A percentile compares a stretch with the other conserved stretches of the same genome.
These are phyloP conservation scores for Pygocentrus nattereri DNA, from an alignment of 2,797 vertebrate species.

Conservation along the genomic window DNA sequence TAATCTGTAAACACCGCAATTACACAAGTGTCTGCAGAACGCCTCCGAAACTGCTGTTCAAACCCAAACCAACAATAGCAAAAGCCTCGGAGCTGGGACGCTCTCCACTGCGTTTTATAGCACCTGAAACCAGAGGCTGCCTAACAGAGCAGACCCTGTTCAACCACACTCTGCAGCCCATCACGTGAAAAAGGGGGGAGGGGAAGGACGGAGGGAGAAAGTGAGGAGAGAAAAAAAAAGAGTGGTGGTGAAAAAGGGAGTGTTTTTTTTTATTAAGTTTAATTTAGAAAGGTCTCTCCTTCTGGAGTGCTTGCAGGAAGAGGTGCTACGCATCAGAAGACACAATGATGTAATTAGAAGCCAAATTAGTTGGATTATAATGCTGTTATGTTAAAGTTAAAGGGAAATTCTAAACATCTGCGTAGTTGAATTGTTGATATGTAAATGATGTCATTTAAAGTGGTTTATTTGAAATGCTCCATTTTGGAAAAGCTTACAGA, in stretches of 20 bases:
- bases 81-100: constrained; percentile 37
- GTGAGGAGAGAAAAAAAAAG: constrained; percentile 6
- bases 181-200: constrained; percentile 5
- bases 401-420: too few relatives aligned
- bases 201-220: constrained; percentile 5
- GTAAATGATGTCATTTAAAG: too few relatives aligned
- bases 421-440: too few relatives aligned
- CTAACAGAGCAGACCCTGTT: constrained; percentile 48
- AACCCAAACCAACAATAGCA: constrained; percentile 48
- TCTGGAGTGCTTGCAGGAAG: not conserved
- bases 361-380: too few relatives aligned
- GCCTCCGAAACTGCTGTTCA: constrained; percentile 38
- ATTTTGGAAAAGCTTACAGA: too few relatives aligned
- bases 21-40: constrained; percentile 50
- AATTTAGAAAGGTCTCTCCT: not conserved
- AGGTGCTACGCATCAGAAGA: not conserved
- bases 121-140: constrained; percentile 46
- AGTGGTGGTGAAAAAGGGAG: not conserved
- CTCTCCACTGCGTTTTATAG: constrained; percentile 38
- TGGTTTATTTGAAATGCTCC: too few relatives aligned
- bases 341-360: not conserved
- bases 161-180: constrained; percentile 25
- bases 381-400: too few relatives aligned
- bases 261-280: not conserved
- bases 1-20: constrained; percentile 52